Evolutionary conservation across 2,888 invertebrate genomes (phyloP).

Genomic region (Melanophora roralis): DNA sequence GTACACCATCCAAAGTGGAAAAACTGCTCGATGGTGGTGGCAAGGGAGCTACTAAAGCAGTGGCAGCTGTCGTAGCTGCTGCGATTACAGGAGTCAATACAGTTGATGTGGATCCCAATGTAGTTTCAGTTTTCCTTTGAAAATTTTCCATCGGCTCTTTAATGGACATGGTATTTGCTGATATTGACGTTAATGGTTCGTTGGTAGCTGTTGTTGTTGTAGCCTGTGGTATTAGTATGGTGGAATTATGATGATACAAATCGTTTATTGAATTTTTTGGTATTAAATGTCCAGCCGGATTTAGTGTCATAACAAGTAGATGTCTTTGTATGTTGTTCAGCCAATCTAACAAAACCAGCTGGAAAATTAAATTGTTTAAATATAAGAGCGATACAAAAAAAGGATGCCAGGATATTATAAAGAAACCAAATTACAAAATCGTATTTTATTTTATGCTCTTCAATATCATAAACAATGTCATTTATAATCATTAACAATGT

Average conservation of each 20-base stretch:
- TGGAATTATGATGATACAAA: conserved; percentile 70
- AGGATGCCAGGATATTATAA: too few relatives aligned
- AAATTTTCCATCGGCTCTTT: conserved; percentile 7
- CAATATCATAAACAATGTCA: conserved; percentile 16
- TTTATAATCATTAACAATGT: conserved; percentile 26
- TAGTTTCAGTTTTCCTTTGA: conserved; percentile 39
- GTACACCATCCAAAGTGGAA: conserved; percentile 74
- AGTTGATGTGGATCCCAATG: conserved; percentile 48
- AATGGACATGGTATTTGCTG: not conserved
- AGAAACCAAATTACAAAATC: not conserved
- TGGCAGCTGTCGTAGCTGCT: conserved; percentile 63
- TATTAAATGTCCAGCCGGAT: conserved; percentile 77
- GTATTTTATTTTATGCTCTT: conserved; percentile 2
- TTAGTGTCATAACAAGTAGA: conserved; percentile 76
- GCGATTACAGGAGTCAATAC: conserved; percentile 30
- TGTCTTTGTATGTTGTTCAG: conserved; percentile 72
- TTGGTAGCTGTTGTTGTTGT: conserved; percentile 8
- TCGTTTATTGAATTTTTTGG: conserved; percentile 77
- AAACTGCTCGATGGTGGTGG: conserved; percentile 74
- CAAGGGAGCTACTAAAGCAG: conserved; percentile 68
- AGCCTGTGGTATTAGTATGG: conserved; percentile 47
- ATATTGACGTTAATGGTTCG: not conserved
- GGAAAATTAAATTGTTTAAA: conserved; percentile 65
- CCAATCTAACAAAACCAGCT: conserved; percentile 77
- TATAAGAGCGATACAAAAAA: not conserved